A percentile compares a stretch with the other conserved stretches of the same genome.
Conservation (phyloP, 2,113 vertebrate species). For the Passerina amoena region DNA sequence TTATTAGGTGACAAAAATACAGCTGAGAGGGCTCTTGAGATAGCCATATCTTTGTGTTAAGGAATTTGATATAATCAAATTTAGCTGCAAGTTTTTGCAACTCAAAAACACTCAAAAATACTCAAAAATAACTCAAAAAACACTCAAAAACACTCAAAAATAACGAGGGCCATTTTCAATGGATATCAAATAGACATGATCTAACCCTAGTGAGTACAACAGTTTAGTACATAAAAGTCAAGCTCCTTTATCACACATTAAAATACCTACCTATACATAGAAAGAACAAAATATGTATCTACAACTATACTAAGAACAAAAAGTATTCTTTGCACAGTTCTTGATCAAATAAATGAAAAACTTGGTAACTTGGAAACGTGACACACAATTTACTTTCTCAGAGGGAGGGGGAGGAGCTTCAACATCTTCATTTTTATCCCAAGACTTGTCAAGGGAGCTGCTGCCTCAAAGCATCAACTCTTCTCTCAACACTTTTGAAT, state of each 20-base stretch:
- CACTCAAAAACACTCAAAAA: neutral
- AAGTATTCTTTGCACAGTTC: neutral
- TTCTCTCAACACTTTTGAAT: neutral
- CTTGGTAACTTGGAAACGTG: rapidly evolving
- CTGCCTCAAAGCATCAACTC: neutral
- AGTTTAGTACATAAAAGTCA: neutral
- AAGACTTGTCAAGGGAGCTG: neutral
- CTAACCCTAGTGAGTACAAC: neutral
- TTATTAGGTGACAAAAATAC: neutral
- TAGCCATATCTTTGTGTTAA: neutral
- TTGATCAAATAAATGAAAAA: neutral
- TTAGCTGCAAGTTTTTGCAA: neutral
- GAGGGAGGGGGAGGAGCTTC: rapidly evolving
- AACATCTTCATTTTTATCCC: neutral
- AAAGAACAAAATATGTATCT: neutral
- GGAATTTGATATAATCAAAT: neutral
- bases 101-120: too few species aligned
- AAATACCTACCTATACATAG: neutral
- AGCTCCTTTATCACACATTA: neutral
- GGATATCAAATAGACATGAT: neutral
- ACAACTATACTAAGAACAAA: neutral
- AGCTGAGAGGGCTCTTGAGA: neutral
- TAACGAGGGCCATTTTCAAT: neutral
- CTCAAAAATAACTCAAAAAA: too few species aligned
- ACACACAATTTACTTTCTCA: neutral